These are phyloP conservation scores for Marronus borbonicus DNA, from an alignment of 2,888 invertebrate genomes.

Conservation along the genomic window DNA sequence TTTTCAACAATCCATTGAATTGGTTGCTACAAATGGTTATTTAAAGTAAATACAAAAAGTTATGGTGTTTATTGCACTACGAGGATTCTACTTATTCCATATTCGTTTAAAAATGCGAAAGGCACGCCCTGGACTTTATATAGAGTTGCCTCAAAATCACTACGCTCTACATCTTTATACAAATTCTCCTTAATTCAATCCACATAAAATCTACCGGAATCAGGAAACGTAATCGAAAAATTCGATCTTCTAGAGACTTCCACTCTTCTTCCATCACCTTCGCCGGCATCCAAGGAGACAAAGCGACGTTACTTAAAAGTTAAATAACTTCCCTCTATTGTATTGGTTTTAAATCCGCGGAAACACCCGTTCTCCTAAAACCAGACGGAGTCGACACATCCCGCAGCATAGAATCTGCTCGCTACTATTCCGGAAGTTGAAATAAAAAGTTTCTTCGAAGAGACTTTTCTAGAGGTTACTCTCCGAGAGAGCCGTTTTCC, in stretches of 20 bases:
- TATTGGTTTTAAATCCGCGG: conserved; percentile 38
- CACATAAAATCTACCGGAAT: neutral
- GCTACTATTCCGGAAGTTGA: conserved; percentile 23
- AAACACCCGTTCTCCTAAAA: neutral
- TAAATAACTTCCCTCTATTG: conserved; percentile 43
- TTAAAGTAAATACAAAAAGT: too few relatives aligned
- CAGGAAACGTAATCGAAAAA: neutral
- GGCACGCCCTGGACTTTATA: too few relatives aligned
- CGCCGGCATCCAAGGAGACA: conserved; percentile 13
- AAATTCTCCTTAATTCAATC: neutral
- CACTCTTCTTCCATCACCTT: neutral
- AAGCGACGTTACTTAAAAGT: conserved; percentile 40
- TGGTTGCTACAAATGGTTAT: too few relatives aligned
- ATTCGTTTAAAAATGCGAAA: too few relatives aligned
- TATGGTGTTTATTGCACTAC: too few relatives aligned
- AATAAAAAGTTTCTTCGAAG: conserved; percentile 33
- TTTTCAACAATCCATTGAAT: too few relatives aligned
- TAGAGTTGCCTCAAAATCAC: too few relatives aligned
- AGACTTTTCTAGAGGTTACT: conserved; percentile 6
- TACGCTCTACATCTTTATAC: too few relatives aligned
- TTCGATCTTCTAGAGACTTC: neutral
- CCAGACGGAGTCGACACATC: neutral
- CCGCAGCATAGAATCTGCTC: neutral
- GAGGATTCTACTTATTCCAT: too few relatives aligned
- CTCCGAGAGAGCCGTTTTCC: neutral